Conservation (phyloP, 2,888 invertebrate genomes). For the Diplazon laetatorius region DNA sequence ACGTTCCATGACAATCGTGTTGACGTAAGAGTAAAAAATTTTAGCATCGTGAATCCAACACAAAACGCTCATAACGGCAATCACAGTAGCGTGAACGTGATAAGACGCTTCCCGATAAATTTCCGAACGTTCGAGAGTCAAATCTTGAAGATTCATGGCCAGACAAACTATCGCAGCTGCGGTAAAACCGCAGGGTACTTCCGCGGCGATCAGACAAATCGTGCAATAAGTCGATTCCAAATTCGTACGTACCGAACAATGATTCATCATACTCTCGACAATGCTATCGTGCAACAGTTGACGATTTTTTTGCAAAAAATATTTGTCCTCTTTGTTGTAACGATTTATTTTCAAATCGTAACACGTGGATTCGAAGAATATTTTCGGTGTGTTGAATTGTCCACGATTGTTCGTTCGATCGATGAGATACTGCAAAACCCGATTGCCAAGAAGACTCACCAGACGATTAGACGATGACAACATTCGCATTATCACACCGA, state of each 20-base stretch:
- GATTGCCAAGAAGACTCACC: constrained; percentile 84
- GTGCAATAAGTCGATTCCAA: constrained; percentile 84
- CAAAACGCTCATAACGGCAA: constrained; percentile 85
- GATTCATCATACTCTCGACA: constrained; percentile 82
- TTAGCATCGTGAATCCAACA: constrained; percentile 86
- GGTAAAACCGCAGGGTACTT: constrained; percentile 86
- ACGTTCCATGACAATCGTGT: constrained; percentile 84
- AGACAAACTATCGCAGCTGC: constrained; percentile 85
- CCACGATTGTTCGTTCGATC: constrained; percentile 84
- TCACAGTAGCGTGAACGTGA: constrained; percentile 85
- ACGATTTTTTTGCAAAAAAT: constrained; percentile 83
- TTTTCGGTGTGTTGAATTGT: constrained; percentile 83
- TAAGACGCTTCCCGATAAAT: constrained; percentile 78
- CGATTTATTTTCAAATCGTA: constrained; percentile 82
- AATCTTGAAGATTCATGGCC: constrained; percentile 86
- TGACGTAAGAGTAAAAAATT: constrained; percentile 85
- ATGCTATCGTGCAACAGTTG: constrained; percentile 83
- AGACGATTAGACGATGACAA: constrained; percentile 83
- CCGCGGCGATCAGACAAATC: constrained; percentile 84
- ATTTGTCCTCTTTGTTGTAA: constrained; percentile 83
- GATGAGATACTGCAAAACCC: constrained; percentile 84
- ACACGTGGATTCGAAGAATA: constrained; percentile 82
- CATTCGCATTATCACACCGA: constrained; percentile 83
- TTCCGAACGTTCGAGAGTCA: constrained; percentile 81
- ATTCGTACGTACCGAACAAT: constrained; percentile 83